Base-by-base conservation (phyloP, 2,797 vertebrate genomes). In the Fringilla coelebs region DNA sequence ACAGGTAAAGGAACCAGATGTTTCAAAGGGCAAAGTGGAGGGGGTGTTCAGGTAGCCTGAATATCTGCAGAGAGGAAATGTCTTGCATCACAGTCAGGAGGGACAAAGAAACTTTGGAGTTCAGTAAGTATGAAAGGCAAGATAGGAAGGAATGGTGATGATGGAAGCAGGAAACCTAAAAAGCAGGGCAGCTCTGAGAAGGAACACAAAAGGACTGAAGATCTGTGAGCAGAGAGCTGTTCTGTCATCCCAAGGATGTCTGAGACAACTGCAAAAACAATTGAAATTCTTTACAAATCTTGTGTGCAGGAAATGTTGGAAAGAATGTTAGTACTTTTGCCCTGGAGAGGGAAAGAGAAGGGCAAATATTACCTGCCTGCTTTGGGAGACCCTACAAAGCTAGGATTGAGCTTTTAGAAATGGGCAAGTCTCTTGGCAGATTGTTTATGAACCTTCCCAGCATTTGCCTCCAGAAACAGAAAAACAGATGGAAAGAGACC, bases 401-500 rank as follows among this genome's bases (percentile, higher is more conserved):
- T 82, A 49, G 20, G 9, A 46, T 32, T 77, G 41, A 46, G 16
- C 17, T 55, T 65, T 86, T 48, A 60, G 86, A 94, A 92, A 93
- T 40, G 34, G 51, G 40, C 84, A 71, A 20, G 46, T 93, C 88
- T 92, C 80, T 94, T 86, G 80, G 76, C 94, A 92, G 74, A 82
- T 60, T 92, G 57, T 79, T 46, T 88, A 76, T 76, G 83, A 90
- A 89, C 80, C 85, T 87, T 71, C 68, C 51, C 85, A 90, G 85
- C 67, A 68, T 80, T 93, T 85, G 84, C 94, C 87, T 81, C 79
- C 43, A 89, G 93, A 96, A 97, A 93, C 60, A 89, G 84, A 92
- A 88, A 96, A 98, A 85, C 98, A 98, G 98, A 99, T 98, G 98
- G 98, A 96, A 98, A 92, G 97, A 96, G 91, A 91, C 98, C 93